Percentiles rank a stretch among this genome's conserved stretches.
Conservation (phyloP, 2,797 vertebrate species). For the Manis crassicaudata region DNA sequence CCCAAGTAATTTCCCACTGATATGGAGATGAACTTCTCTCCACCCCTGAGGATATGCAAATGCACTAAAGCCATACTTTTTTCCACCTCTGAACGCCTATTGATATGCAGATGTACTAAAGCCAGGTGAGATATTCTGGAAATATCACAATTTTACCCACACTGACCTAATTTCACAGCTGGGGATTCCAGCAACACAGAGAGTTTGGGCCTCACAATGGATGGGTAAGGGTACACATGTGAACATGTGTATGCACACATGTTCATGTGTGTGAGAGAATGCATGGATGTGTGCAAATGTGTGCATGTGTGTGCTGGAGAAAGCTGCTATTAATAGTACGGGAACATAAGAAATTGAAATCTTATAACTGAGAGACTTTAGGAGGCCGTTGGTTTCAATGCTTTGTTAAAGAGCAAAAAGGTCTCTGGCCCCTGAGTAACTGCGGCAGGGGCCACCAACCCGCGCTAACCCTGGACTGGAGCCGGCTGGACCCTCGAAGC, state of each 20-base stretch:
- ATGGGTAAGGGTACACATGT: fast-evolving
- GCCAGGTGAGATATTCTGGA: too few relatives aligned
- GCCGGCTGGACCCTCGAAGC: background rate
- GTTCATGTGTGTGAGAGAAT: too few relatives aligned
- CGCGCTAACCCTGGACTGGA: background rate
- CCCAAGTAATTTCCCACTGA: too few relatives aligned
- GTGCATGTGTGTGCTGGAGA: background rate
- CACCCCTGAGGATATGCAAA: too few relatives aligned
- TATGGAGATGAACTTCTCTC: too few relatives aligned
- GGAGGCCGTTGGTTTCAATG: background rate
- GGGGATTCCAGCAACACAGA: background rate
- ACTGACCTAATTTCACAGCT: background rate
- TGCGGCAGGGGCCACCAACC: background rate
- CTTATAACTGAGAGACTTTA: background rate
- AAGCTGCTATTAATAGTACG: background rate
- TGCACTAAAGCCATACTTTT: too few relatives aligned
- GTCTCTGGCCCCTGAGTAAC: background rate
- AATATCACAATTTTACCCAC: too few relatives aligned
- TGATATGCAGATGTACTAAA: too few relatives aligned
- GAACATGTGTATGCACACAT: background rate
- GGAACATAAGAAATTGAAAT: background rate
- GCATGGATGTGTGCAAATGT: background rate
- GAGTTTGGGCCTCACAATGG: background rate
- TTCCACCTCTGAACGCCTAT: too few relatives aligned
- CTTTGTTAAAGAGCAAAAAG: background rate